Percentiles rank a stretch among this genome's conserved stretches.
phyloP scores from a whole-genome alignment of 2,888 invertebrate genomes.

The Cheilosia scutellata region DNA sequence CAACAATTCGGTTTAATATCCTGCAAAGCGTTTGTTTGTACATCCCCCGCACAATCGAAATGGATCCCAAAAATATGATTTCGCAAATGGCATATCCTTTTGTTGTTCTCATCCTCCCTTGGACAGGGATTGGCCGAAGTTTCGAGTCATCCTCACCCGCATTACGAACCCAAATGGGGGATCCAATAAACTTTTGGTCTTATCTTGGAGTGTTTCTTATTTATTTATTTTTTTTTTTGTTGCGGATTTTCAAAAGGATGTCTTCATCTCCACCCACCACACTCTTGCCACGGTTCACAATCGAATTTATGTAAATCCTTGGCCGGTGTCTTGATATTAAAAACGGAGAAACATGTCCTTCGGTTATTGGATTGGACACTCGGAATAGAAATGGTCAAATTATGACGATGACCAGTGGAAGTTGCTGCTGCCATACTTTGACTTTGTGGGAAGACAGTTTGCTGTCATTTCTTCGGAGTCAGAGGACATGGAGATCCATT shows the following conservation, averaged over 20 bases:
- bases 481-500: conserved; percentile 65
- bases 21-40: conserved; percentile 71
- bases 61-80: conserved; percentile 74
- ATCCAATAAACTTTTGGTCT: conserved; percentile 75
- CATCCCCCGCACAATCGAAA: conserved; percentile 55
- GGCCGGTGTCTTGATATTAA: conserved; percentile 75
- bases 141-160: conserved; percentile 57
- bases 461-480: conserved; percentile 55
- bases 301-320: conserved; percentile 76
- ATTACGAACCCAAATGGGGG: conserved; percentile 36
- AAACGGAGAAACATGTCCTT: conserved; percentile 77
- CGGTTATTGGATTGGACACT: conserved; percentile 79
- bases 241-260: conserved; percentile 28
- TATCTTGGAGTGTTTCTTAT: conserved; percentile 60
- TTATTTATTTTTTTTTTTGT: conserved; percentile 28
- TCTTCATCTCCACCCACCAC: conserved; percentile 1
- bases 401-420: conserved; percentile 77
- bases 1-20: conserved; percentile 73
- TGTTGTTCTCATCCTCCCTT: conserved; percentile 24
- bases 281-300: conserved; percentile 45
- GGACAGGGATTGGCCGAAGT: conserved; percentile 52
- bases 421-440: conserved; percentile 28
- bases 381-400: conserved; percentile 80
- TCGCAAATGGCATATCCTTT: conserved; percentile 71
- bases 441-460: conserved; percentile 45